Percentiles rank a stretch among this genome's conserved stretches.
phyloP scores from a whole-genome alignment of 2,113 vertebrate genomes.

The Orcinus orca region DNA sequence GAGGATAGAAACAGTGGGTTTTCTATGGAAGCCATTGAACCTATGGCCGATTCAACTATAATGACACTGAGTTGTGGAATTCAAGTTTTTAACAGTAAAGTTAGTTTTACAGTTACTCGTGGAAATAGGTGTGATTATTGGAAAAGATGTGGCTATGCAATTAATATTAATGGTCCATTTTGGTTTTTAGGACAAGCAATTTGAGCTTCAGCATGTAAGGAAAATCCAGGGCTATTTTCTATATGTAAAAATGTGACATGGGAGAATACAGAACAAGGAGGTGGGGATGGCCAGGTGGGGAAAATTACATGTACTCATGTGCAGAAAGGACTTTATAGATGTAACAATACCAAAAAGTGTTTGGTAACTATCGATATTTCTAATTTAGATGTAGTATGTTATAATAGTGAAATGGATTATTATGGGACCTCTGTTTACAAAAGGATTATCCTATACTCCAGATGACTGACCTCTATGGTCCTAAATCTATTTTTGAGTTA shows the following conservation, averaged over 20 bases:
- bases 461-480: neutral
- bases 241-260: neutral
- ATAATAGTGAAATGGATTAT: neutral
- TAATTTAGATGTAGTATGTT: neutral
- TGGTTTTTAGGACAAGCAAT: neutral
- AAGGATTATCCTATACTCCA: neutral
- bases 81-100: neutral
- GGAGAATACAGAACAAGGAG: neutral
- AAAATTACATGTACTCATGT: neutral
- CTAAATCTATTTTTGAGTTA: neutral
- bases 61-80: neutral
- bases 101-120: neutral
- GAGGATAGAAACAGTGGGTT: rapidly evolving
- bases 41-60: neutral
- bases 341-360: neutral
- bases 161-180: neutral
- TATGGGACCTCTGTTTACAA: neutral
- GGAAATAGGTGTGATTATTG: neutral
- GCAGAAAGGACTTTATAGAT: neutral
- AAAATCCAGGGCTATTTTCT: neutral
- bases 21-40: neutral
- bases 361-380: neutral
- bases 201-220: neutral
- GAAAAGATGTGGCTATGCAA: neutral
- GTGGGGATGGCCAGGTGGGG: neutral